phyloP scores from a whole-genome alignment of 2,888 invertebrate species.

The Diarsia dahlii region DNA sequence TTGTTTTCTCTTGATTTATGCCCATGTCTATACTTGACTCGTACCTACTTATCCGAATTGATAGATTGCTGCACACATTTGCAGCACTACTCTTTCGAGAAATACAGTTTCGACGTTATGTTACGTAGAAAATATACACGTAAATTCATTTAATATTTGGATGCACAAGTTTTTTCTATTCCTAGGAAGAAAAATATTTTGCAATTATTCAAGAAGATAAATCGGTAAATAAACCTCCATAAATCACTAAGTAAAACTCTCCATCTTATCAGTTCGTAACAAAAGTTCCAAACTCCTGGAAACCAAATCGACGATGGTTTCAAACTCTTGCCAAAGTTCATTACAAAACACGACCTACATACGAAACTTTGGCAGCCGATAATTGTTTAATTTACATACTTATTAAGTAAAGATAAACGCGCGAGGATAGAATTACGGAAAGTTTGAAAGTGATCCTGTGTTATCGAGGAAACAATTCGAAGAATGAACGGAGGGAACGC shows the following conservation, averaged over 20 bases:
- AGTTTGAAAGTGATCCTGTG: slow-evolving; percentile 27
- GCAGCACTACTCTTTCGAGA: too few species aligned
- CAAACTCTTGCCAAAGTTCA: slow-evolving; percentile 18
- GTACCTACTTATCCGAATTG: too few species aligned
- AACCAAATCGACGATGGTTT: slow-evolving; percentile 23
- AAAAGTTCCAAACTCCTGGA: slow-evolving; percentile 33
- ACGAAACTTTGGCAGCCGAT: slow-evolving; percentile 37
- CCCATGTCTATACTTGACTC: too few species aligned
- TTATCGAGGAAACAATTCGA: not conserved
- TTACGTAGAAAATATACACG: too few species aligned
- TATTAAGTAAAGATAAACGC: slow-evolving; percentile 27
- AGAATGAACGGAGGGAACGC: not conserved
- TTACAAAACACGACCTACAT: slow-evolving; percentile 7
- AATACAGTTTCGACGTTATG: too few species aligned
- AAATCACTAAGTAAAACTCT: slow-evolving; percentile 8
- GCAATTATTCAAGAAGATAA: not conserved
- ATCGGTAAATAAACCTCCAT: slow-evolving; percentile 17
- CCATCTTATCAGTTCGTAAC: slow-evolving; percentile 37
- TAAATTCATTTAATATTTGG: too few species aligned
- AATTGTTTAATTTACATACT: slow-evolving; percentile 51
- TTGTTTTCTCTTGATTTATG: too few species aligned
- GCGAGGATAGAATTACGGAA: not conserved
- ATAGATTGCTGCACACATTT: too few species aligned
- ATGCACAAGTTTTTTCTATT: too few species aligned
- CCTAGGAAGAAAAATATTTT: too few species aligned